phyloP scores from a whole-genome alignment of 2,113 vertebrate species.

The Oryzias melastigma region DNA sequence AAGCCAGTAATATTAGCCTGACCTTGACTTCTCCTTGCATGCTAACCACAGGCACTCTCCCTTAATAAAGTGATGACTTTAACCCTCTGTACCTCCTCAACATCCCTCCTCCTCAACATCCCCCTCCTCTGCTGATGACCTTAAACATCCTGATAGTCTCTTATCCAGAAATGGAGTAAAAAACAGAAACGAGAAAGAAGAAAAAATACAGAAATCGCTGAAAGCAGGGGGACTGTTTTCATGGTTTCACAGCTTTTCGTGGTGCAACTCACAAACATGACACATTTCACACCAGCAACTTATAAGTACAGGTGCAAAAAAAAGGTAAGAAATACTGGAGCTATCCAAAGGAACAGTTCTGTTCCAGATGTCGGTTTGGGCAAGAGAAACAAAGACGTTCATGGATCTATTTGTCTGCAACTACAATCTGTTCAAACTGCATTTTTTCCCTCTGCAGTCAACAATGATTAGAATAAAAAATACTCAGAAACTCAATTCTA shows the following conservation, averaged over 20 bases:
- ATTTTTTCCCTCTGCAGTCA: no score
- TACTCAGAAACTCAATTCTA: no score
- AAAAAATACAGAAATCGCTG: constrained; percentile 19
- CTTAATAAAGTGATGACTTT: constrained; percentile 22
- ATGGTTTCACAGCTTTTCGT: constrained; percentile 5
- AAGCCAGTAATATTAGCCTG: constrained; percentile 27
- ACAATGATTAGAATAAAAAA: no score
- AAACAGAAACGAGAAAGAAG: constrained; percentile 7
- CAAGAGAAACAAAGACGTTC: no score
- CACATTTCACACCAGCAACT: constrained; percentile 31
- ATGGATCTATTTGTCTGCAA: no score
- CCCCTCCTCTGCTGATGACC: constrained; percentile 20
- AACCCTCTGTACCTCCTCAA: constrained; percentile 50
- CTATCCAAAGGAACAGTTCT: no score
- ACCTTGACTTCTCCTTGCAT: constrained; percentile 35
- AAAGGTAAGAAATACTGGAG: no score
- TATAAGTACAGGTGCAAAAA: no score
- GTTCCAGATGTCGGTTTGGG: no score
- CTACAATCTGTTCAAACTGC: no score
- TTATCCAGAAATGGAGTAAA: constrained; percentile 11
- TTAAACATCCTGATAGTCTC: constrained; percentile 13
- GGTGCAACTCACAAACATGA: constrained; percentile 30
- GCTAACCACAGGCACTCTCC: constrained; percentile 28
- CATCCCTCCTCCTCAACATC: constrained; percentile 9
- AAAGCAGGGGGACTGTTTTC: constrained; percentile 27